Percentiles rank a stretch among this genome's conserved stretches.
Conservation (phyloP, 2,113 vertebrate species). For the Tupaia tana region DNA sequence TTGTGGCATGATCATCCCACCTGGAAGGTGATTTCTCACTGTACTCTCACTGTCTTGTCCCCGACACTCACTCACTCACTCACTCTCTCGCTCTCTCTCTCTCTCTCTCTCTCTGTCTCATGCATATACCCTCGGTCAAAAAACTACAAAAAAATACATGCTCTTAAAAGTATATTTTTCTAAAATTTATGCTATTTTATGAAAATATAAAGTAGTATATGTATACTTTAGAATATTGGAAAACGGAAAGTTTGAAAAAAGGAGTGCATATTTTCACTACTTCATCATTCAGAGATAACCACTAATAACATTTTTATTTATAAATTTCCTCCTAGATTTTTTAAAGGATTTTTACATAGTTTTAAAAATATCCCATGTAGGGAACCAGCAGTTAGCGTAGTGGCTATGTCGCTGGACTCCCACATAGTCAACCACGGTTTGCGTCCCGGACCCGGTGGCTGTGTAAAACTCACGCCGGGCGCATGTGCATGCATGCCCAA, state of each 20-base stretch:
- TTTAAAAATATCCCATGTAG: background rate
- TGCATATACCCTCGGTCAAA: background rate
- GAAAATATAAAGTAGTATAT: background rate
- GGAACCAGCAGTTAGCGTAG: too few relatives aligned
- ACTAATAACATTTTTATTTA: background rate
- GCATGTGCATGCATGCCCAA: too few relatives aligned
- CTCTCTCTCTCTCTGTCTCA: too few relatives aligned
- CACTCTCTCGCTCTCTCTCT: too few relatives aligned
- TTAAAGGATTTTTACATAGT: background rate
- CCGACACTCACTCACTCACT: too few relatives aligned
- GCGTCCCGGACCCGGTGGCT: too few relatives aligned
- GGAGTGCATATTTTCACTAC: background rate
- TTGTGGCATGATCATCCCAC: too few relatives aligned
- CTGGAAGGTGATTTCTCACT: too few relatives aligned
- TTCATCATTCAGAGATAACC: background rate
- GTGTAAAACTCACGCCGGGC: too few relatives aligned
- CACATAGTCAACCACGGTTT: too few relatives aligned
- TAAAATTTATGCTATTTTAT: background rate
- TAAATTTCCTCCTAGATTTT: background rate
- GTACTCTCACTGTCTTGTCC: too few relatives aligned
- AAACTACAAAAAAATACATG: background rate
- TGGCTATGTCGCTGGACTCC: too few relatives aligned
- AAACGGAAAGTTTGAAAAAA: background rate
- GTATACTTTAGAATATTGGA: background rate
- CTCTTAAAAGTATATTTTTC: slow-evolving; percentile 22